Percentiles rank a stretch among this genome's conserved stretches.
Conservation (phyloP, 1,140 invertebrate genomes). For the Formica selysi region DNA sequence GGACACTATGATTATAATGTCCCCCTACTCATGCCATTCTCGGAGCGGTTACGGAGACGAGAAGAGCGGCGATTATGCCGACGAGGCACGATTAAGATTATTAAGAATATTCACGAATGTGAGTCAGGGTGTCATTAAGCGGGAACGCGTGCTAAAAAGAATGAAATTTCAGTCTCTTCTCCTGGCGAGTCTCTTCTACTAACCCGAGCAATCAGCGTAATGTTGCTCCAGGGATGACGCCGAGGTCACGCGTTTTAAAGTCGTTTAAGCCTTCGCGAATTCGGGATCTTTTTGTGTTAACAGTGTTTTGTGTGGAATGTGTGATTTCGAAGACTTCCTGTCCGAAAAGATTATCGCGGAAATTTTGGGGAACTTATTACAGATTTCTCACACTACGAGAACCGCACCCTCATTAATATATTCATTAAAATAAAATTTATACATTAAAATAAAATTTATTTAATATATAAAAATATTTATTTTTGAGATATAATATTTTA, state of each 20-base stretch:
- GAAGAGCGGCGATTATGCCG: constrained; percentile 62
- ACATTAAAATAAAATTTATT: not conserved
- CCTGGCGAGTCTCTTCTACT: constrained; percentile 17
- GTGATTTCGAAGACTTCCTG: constrained; percentile 21
- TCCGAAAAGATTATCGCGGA: not conserved
- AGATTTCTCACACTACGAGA: not conserved
- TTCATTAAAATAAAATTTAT: not conserved
- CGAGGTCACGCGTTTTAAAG: constrained; percentile 38
- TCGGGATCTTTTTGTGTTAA: constrained; percentile 18
- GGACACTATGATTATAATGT: constrained; percentile 42
- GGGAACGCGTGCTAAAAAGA: constrained; percentile 61
- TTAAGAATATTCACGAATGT: constrained; percentile 77
- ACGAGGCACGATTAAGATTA: constrained; percentile 74
- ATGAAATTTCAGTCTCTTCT: constrained; percentile 63
- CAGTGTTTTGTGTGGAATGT: not conserved
- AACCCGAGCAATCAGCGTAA: constrained; percentile 61
- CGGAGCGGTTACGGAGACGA: constrained; percentile 22
- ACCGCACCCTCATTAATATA: not conserved
- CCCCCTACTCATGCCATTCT: not conserved
- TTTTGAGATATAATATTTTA: no score
- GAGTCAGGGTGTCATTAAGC: constrained; percentile 69
- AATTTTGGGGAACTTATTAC: not conserved
- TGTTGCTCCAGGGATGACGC: constrained; percentile 47
- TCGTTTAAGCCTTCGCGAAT: constrained; percentile 49
- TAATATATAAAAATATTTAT: no score